Conservation (phyloP, 2,113 vertebrate species). For the Seriola aureovittata region DNA sequence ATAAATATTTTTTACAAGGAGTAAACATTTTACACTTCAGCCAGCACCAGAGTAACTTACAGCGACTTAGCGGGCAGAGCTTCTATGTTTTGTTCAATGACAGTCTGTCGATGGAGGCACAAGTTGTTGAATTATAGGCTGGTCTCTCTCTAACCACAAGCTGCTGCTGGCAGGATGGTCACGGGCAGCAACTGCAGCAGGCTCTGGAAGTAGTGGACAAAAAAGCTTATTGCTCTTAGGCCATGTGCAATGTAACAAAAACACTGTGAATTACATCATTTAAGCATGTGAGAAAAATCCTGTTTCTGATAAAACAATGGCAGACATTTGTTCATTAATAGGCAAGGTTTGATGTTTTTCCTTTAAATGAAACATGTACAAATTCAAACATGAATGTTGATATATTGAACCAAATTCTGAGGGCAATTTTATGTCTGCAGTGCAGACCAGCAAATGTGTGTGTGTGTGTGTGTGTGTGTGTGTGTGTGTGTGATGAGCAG, state of each 20-base stretch:
- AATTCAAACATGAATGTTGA: neutral
- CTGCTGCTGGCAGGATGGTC: conserved; percentile 28
- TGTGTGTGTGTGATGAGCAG: neutral
- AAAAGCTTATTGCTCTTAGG: conserved; percentile 27
- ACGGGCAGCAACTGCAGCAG: conserved; percentile 15
- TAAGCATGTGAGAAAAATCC: neutral
- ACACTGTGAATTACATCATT: neutral
- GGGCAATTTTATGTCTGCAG: neutral
- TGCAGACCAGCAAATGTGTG: too few species aligned
- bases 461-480: neutral
- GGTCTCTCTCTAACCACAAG: neutral
- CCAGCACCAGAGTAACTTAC: conserved; percentile 12
- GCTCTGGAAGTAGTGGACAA: conserved; percentile 15
- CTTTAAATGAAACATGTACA: neutral
- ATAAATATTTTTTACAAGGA: conserved; percentile 46
- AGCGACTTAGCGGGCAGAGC: conserved; percentile 2
- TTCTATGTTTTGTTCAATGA: neutral
- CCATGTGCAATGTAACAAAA: conserved; percentile 2
- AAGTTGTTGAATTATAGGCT: neutral
- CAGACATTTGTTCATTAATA: conserved; percentile 16
- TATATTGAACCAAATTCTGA: neutral
- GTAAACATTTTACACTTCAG: conserved; percentile 58
- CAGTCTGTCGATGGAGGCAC: conserved; percentile 17
- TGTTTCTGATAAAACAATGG: conserved; percentile 21
- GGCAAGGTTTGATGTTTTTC: neutral